These are phyloP conservation scores for Drymonia ruficornis DNA, from an alignment of 2,888 invertebrate species.

Conservation along the genomic window DNA sequence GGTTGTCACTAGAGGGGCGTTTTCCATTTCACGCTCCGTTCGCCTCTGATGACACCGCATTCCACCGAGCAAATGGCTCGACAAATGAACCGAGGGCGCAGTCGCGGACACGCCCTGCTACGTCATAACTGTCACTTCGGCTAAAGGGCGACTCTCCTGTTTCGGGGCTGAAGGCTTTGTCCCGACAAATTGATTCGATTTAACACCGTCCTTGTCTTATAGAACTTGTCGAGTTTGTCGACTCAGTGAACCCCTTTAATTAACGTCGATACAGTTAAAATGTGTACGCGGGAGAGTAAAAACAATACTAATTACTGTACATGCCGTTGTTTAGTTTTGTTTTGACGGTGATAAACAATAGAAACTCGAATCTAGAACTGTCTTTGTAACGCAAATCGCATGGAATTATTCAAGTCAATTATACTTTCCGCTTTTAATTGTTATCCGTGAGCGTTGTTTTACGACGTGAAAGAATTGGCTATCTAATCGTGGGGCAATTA, in stretches of 20 bases:
- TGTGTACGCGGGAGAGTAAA: conserved; percentile 15
- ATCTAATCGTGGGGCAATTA: conserved; percentile 47
- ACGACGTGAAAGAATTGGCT: conserved; percentile 29
- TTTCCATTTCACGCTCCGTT: conserved; percentile 84
- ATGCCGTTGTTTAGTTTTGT: conserved; percentile 13
- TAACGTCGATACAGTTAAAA: conserved; percentile 23
- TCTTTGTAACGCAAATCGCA: conserved; percentile 38
- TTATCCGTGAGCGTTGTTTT: conserved; percentile 6
- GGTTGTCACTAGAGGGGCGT: conserved; percentile 78
- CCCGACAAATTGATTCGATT: conserved; percentile 72
- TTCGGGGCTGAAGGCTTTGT: conserved; percentile 48
- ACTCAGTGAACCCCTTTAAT: conserved; percentile 28
- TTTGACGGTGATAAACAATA: conserved; percentile 37
- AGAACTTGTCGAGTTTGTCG: conserved; percentile 19
- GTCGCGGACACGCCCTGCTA: conserved; percentile 73
- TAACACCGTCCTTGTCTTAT: conserved; percentile 46
- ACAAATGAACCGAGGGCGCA: conserved; percentile 80
- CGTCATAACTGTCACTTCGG: conserved; percentile 78
- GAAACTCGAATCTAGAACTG: conserved; percentile 37
- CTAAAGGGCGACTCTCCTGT: conserved; percentile 48
- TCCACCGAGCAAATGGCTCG: conserved; percentile 81
- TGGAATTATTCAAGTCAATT: conserved; percentile 49
- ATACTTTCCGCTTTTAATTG: conserved; percentile 30
- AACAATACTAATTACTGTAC: conserved; percentile 15
- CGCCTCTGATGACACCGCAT: conserved; percentile 82